Evolutionary conservation across 2,888 invertebrate species (phyloP), one percentile per base, ranked within the genome.

Genomic region (Arenicola marina): DNA sequence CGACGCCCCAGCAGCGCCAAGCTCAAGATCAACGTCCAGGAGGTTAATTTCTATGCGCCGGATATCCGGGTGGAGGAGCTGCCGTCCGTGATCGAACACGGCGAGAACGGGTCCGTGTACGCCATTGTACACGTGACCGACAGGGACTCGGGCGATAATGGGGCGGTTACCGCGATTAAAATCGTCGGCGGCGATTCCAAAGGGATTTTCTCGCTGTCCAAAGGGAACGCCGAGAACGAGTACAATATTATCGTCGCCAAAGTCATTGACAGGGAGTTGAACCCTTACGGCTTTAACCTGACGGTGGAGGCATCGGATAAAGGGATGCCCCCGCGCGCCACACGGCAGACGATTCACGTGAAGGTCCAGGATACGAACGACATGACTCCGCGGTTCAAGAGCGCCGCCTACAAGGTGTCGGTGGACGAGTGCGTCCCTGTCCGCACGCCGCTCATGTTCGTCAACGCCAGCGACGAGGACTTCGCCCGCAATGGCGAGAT

Each of bases 161-260:
- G 96, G 0, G 87, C 91, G 78, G 91, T 96, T 51, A 58, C 54
- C 1, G 58, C 60, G 4, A 73, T 80, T 3, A 62, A 66, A 74
- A 93, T 96, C 62, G 90, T 92, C 2, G 92, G 91, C 68, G 95
- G 95, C 0, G 94, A 95, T 83, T 91, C 93, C 0, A 91, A 93
- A 73, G 92, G 93, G 0, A 91, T 92, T 83, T 95, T 96, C 83
- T 87, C 91, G 57, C 89, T 95, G 59, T 33, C 26, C n/a, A 69
- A 72, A 56, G 69, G 63, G 1, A 69, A 66, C 3, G 60, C 62
- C 11, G 63, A 65, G 11, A 18, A 24, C 15, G 61, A 67, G 56
- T 86, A 82, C 74, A 91, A 91, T 76, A 90, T 95, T 67, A 89
- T 92, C 70, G 90, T 92, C 33, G 87, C 91, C 69, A 89, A 90